Percentiles rank a stretch among this genome's conserved stretches.
Conservation (phyloP, 2,797 vertebrate species). For the Chelon auratus region DNA sequence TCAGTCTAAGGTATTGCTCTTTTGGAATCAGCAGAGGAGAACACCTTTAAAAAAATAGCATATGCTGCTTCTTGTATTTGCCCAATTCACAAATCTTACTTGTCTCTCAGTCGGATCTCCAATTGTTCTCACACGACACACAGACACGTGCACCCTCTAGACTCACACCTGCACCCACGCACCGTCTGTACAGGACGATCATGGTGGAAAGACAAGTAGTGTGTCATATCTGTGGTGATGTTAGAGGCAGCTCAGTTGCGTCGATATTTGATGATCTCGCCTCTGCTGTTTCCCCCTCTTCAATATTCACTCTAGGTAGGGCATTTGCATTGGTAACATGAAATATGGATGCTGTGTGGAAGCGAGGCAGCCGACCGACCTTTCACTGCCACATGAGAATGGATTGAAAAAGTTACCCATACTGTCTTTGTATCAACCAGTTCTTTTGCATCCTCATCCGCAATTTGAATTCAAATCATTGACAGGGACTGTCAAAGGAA, state of each 20-base stretch:
- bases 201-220: slow-evolving; percentile 24
- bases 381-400: slow-evolving; percentile 60
- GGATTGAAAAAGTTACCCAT: slow-evolving; percentile 29
- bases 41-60: background rate
- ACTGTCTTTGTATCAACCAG: slow-evolving; percentile 25
- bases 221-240: slow-evolving; percentile 37
- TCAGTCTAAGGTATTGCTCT: background rate
- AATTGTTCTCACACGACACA: background rate
- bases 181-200: slow-evolving; percentile 5
- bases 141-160: background rate
- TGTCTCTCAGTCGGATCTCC: background rate
- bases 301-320: slow-evolving; percentile 68
- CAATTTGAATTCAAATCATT: slow-evolving; percentile 53
- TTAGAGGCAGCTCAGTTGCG: background rate
- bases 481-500: slow-evolving; percentile 31
- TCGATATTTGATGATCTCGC: slow-evolving; percentile 60
- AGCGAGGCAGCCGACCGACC: slow-evolving; percentile 45
- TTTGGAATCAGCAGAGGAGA: slow-evolving; percentile 1
- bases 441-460: slow-evolving; percentile 31
- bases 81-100: background rate
- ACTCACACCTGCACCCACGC: slow-evolving; percentile 34
- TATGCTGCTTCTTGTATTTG: background rate
- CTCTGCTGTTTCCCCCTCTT: slow-evolving; percentile 49
- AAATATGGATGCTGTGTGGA: slow-evolving; percentile 72
- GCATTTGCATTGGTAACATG: slow-evolving; percentile 66